Evolutionary conservation across 1,140 invertebrate genomes (phyloP), one percentile per base, ranked within the genome.

Genomic region (Aradophagus sp.): DNA sequence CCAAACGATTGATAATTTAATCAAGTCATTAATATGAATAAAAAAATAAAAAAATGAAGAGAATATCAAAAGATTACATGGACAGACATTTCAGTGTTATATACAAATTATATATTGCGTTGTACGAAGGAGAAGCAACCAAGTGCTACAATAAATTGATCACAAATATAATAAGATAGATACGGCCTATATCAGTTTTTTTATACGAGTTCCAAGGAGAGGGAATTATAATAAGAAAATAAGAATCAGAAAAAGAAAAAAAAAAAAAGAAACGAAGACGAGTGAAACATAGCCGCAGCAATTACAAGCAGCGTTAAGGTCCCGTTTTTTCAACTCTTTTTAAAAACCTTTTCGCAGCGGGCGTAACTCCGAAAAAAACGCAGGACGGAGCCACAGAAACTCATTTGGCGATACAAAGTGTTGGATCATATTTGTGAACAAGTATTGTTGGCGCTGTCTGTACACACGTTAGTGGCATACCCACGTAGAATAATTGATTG

Each of bases 401-500:
- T 41, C 17, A 50, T 53, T 63, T 39, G 29, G 8, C 19, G 17
- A 32, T n/a, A n/a, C n/a, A n/a, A 36, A 41, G 15, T 26, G 23
- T 55, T 34, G 20, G 15, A 48, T 55, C 15, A 61, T 61, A 66
- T 65, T 72, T 72, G 55, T 53, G 61, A 59, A 17, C 47, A 55
- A 66, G 26, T 59, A 53, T 50, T 63, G 45, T 53, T 26, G 45
- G 55, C 61, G 36, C 55, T 53, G 19, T 42, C 26, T 72, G 52
- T 65, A 53, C 26, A 61, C 53, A 59, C 31, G 31, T 68, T n/a
- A 69, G 66, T 20, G 36, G 36, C n/a, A 34, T 74, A 50, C 52
- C 35, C 53, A 61, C 48, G 42, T 69, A 69, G 50, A 55, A 59
- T 73, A 71, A 62, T 63, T 73, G 61, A 75, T 69, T 62, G 47